Evolutionary conservation across 2,113 vertebrate genomes (phyloP), one percentile per base, ranked within the genome.

Genomic region (Carollia perspicillata): DNA sequence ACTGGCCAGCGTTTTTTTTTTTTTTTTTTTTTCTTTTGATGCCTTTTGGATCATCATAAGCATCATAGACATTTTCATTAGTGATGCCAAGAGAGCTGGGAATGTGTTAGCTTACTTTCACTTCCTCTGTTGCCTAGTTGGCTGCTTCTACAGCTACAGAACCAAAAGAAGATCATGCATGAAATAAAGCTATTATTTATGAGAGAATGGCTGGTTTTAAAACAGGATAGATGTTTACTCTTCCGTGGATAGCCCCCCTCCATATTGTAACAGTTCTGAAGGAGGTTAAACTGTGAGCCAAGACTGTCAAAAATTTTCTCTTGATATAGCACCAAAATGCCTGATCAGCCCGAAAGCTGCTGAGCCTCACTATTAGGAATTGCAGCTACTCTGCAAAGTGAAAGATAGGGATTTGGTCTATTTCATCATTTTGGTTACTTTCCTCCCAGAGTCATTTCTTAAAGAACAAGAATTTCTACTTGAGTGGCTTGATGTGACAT

Each of bases 181-280:
- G 97, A 97, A 97, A 98, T 95, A 94, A 91, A 96, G 95, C 97
- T 97, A 97, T 98, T 97, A 97, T 98, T 97, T 97, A 97, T 97
- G 94, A 97, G 75, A 97, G 95, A 97, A 96, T 94, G 91, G 86
- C 95, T 96, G 96, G 91, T 89, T 97, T 97, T 94, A 96, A 97
- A 97, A 96, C 91, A 96, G 97, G 97, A 97, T 97, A 96, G 97
- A 96, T 97, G 75, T 55, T 98, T 96, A 97, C 93, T 97, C 97
- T 97, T 97, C 97, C 3, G 11, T 84, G 69, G 95, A 86, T 96
- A 96, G 94, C 71, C 88, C 93, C 93, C 85, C 49, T 94, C 94
- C 97, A 98, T 94, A 97, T 93, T 97, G 96, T 96, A 97, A 93
- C 95, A 93, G 89, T 97, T 97, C 94, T 94, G 95, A 97, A 97